Conservation (phyloP, 2,888 invertebrate genomes). For the Cetonia aurata region DNA sequence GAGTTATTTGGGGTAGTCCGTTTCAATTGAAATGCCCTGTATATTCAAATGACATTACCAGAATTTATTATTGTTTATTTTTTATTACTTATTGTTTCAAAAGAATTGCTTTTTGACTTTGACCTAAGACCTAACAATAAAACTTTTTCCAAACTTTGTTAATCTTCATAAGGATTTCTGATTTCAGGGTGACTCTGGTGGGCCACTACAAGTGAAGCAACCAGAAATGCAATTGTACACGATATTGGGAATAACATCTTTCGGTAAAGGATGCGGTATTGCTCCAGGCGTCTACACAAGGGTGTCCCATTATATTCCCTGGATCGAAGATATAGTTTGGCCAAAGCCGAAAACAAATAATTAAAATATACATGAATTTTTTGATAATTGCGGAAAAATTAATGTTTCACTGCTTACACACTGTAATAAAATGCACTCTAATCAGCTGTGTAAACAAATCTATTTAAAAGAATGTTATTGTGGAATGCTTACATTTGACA, state of each 20-base stretch:
- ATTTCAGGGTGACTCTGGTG: conserved; percentile 75
- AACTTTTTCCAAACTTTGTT: neutral
- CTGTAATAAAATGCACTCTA: neutral
- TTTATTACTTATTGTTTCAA: too few species aligned
- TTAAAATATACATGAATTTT: too few species aligned
- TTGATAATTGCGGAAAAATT: neutral
- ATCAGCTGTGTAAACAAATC: too few species aligned
- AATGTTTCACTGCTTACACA: neutral
- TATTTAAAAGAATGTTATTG: too few species aligned
- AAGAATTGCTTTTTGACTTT: too few species aligned
- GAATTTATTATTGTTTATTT: too few species aligned
- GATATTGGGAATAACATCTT: conserved; percentile 63
- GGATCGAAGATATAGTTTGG: conserved; percentile 67
- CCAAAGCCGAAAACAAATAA: conserved; percentile 46
- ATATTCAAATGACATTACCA: too few species aligned
- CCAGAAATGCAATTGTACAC: too few species aligned
- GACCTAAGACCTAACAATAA: neutral
- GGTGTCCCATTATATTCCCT: conserved; percentile 63
- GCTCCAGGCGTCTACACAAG: conserved; percentile 65
- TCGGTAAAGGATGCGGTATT: conserved; percentile 63
- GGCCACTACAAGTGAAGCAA: conserved; percentile 66
- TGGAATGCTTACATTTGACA: too few species aligned
- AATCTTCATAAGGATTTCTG: conserved; percentile 58
- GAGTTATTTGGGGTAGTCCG: too few species aligned
- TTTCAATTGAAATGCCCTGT: too few species aligned